Evolutionary conservation across 2,888 invertebrate species (phyloP).

Genomic region (Sisyra terminalis): DNA sequence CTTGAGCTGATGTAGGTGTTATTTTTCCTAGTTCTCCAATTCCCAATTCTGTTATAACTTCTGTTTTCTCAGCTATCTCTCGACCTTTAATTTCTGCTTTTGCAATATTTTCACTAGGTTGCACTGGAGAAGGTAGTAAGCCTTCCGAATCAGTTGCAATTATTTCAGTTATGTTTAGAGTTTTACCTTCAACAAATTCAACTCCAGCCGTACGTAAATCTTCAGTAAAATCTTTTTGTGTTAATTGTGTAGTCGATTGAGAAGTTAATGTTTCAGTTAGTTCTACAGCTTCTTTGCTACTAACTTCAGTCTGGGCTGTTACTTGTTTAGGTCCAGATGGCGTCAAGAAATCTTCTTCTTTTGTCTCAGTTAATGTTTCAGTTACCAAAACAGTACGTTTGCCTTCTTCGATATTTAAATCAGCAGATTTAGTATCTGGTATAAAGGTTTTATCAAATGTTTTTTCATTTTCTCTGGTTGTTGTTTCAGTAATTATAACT

Average conservation of each 20-base stretch:
- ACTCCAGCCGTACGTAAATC: slow-evolving; percentile 14
- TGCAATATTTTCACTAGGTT: slow-evolving; percentile 7
- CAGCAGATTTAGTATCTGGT: slow-evolving; percentile 18
- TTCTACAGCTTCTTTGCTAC: slow-evolving; percentile 16
- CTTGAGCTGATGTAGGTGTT: slow-evolving; percentile 17
- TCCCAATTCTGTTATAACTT: slow-evolving; percentile 19
- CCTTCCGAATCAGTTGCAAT: slow-evolving; percentile 25
- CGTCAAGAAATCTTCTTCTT: slow-evolving; percentile 11
- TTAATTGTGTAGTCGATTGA: slow-evolving; percentile 8
- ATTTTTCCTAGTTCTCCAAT: slow-evolving; percentile 14
- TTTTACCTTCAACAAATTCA: slow-evolving; percentile 16
- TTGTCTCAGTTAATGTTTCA: slow-evolving; percentile 15
- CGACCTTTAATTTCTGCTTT: slow-evolving; percentile 12
- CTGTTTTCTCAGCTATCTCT: slow-evolving; percentile 25
- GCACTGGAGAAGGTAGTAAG: slow-evolving; percentile 16
- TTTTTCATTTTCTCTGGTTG: slow-evolving; percentile 5
- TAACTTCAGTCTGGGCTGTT: slow-evolving; percentile 13
- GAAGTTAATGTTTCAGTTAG: slow-evolving; percentile 15
- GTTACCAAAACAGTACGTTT: slow-evolving; percentile 12
- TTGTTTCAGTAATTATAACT: slow-evolving; percentile 16
- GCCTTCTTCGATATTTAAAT: slow-evolving; percentile 9
- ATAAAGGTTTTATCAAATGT: slow-evolving; percentile 11
- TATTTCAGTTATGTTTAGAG: slow-evolving; percentile 17
- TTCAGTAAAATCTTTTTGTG: not conserved
- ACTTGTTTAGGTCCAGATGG: slow-evolving; percentile 11